Percentiles rank a stretch among this genome's conserved stretches.
Conservation (phyloP, 2,888 invertebrate species). For the Melanostoma mellinum region DNA sequence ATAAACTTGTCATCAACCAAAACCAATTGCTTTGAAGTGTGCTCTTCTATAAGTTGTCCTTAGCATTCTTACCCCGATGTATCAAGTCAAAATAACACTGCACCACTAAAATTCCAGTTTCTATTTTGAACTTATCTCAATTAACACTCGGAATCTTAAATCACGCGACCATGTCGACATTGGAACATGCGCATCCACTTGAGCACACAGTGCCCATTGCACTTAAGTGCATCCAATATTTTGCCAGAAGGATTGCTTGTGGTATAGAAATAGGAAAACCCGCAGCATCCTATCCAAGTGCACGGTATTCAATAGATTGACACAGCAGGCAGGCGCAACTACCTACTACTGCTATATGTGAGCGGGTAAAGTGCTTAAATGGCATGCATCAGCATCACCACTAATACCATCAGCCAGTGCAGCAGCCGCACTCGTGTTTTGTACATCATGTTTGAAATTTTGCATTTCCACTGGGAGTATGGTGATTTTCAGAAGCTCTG, state of each 20-base stretch:
- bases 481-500: constrained; percentile 51
- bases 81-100: constrained; percentile 43
- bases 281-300: constrained; percentile 22
- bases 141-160: constrained; percentile 75
- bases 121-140: constrained; percentile 74
- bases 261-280: constrained; percentile 23
- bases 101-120: constrained; percentile 64
- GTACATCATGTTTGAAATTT: constrained; percentile 55
- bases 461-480: constrained; percentile 49
- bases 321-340: constrained; percentile 55
- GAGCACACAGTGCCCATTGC: constrained; percentile 41
- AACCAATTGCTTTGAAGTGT: constrained; percentile 62
- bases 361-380: constrained; percentile 31
- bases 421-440: constrained; percentile 52
- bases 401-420: constrained; percentile 26
- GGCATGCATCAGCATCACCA: constrained; percentile 34
- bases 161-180: constrained; percentile 74
- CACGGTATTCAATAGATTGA: constrained; percentile 16
- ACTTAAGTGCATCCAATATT: constrained; percentile 64
- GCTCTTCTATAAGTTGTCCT: constrained; percentile 33
- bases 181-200: constrained; percentile 73
- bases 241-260: constrained; percentile 56
- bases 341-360: neutral
- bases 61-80: constrained; percentile 31
- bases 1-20: constrained; percentile 69